Evolutionary conservation across 2,888 invertebrate species (phyloP).

Genomic region (Periphyllus acericola): DNA sequence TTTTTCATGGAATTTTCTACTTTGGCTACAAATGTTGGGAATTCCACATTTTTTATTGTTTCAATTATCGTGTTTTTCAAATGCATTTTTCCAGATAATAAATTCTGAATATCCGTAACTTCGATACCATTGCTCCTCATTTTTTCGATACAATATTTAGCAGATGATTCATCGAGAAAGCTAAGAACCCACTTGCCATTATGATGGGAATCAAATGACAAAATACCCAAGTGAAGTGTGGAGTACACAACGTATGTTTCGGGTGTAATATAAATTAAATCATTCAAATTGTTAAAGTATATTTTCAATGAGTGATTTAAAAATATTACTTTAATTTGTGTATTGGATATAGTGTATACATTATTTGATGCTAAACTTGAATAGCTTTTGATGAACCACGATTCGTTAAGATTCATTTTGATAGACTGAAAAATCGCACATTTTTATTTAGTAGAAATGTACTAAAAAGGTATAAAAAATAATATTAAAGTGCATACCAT

Average conservation of each 20-base stretch:
- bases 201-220: constrained; percentile 12
- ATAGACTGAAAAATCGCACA: background rate
- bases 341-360: background rate
- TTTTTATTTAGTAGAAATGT: background rate
- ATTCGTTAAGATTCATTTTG: background rate
- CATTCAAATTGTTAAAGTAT: background rate
- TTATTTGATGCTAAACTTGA: background rate
- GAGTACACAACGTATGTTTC: constrained; percentile 27
- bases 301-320: background rate
- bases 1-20: constrained; percentile 12
- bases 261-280: background rate
- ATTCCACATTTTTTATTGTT: background rate
- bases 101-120: constrained; percentile 20
- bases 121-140: background rate
- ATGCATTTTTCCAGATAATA: background rate
- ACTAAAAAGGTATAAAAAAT: background rate
- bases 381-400: background rate
- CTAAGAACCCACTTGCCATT: constrained; percentile 7
- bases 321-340: background rate
- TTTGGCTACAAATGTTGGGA: constrained; percentile 12
- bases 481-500: constrained; percentile 4
- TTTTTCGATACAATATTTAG: background rate
- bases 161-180: background rate
- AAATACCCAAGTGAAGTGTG: constrained; percentile 16
- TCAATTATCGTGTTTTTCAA: constrained; percentile 1